Base-by-base conservation (phyloP, 1,140 invertebrate species). In the Phthorimaea operculella region DNA sequence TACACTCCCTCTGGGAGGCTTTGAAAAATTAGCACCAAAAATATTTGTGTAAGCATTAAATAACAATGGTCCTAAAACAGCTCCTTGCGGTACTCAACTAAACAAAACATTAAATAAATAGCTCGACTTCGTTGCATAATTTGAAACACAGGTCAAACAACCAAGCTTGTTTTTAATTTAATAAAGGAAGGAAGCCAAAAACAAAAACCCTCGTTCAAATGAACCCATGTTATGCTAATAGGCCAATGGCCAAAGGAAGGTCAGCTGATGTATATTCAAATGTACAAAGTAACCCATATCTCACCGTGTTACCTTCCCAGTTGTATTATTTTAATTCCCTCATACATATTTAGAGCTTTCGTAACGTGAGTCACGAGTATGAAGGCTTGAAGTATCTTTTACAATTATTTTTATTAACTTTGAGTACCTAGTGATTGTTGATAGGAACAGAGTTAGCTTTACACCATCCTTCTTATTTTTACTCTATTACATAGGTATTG, bases 311-410 rank as follows among this genome's bases (percentile, higher is more conserved):
- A 50, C 36, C 21, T 45, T 60, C 54, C 61, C 57, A 59, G 64
- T 70, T 74, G 74, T 77, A 76, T 72, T 79, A 78, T 79, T 80
- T 79, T 79, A 79, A 81, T 79, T 68, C 63, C 54, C 69, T 77
- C 74, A 81, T 81, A 70, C 70, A 81, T 81, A 81, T 81, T 72
- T 74, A 79, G 60, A 62, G 54, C 70, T 39, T 39, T 39, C 36
- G 36, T 39, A 39, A 39, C 36, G 36, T 39, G 68, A 72, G 39
- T 76, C 77, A 76, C 75, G 74, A 68, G 21, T 54, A 61, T 57
- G 53, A 58, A 50, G 42, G 33, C 51, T 53, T 57, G 53, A 60
- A 44, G 53, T 64, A 61, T 66, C 58, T 47, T 39, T 39, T 39
- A 39, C 36, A 39, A 39, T 39, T 39, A 39, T 39, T 39, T 39